These are phyloP conservation scores for Microtus montanus DNA, from an alignment of 2,113 vertebrate species.

Conservation along the genomic window DNA sequence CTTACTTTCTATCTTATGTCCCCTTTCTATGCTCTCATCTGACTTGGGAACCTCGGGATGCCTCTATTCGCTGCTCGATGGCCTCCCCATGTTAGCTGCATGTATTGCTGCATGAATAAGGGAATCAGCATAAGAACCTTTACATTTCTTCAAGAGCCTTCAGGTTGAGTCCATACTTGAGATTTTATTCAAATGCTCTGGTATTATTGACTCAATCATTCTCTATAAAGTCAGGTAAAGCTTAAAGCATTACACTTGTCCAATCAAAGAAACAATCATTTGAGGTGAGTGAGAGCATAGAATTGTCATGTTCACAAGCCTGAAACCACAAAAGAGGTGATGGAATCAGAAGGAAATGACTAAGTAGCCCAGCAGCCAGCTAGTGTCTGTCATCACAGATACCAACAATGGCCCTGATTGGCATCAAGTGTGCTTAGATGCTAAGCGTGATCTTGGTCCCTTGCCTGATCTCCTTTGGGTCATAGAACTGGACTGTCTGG, in stretches of 20 bases:
- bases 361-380: background rate
- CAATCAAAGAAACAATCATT: background rate
- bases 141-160: slow-evolving; percentile 9
- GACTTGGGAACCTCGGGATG: background rate
- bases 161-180: background rate
- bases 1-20: background rate
- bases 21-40: background rate
- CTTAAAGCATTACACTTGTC: background rate
- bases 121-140: background rate
- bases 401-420: background rate
- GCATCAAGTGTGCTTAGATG: background rate
- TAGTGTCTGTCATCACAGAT: background rate
- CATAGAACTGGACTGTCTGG: background rate
- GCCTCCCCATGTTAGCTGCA: background rate
- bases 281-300: background rate
- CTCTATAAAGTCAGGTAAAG: slow-evolving; percentile 13
- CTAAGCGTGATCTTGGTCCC: background rate
- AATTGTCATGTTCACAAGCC: background rate
- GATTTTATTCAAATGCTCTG: background rate
- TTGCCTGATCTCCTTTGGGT: slow-evolving; percentile 20
- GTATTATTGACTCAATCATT: background rate
- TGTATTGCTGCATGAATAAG: background rate
- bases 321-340: slow-evolving; percentile 9
- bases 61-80: background rate
- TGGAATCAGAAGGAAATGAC: slow-evolving; percentile 49